phyloP scores from a whole-genome alignment of 1,140 invertebrate species.

The Nautilus pompilius region DNA sequence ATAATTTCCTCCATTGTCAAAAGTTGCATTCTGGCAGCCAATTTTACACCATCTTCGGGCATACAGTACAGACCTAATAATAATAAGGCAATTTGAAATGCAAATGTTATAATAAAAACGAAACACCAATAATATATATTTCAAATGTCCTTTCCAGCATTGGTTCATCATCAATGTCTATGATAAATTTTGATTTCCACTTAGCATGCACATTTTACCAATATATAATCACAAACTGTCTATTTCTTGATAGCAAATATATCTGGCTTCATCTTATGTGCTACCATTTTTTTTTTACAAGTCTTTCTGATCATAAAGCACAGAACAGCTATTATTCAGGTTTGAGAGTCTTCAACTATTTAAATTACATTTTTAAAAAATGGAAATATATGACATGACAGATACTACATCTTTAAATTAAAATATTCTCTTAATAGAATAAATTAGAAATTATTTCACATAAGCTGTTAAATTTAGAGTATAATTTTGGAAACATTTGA shows the following conservation, averaged over 20 bases:
- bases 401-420: too few species aligned
- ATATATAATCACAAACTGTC: not conserved
- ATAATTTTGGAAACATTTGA: too few species aligned
- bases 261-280: too few species aligned
- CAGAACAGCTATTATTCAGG: too few species aligned
- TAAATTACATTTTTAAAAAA: too few species aligned
- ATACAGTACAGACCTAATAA: conserved; percentile 86
- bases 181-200: not conserved
- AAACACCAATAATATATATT: not conserved
- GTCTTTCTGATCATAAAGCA: too few species aligned
- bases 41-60: conserved; percentile 87
- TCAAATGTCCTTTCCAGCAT: not conserved
- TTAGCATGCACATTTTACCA: not conserved
- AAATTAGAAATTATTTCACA: too few species aligned
- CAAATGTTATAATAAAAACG: conserved; percentile 1
- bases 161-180: not conserved
- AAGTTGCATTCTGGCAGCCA: conserved; percentile 68
- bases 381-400: too few species aligned
- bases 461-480: too few species aligned
- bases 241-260: not conserved
- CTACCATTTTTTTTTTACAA: too few species aligned
- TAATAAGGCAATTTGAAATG: not conserved
- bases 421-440: too few species aligned
- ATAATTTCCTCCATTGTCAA: conserved; percentile 83
- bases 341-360: too few species aligned